These are phyloP conservation scores for Tyrophagus putrescentiae DNA, from an alignment of 1,140 invertebrate genomes.

Conservation along the genomic window DNA sequence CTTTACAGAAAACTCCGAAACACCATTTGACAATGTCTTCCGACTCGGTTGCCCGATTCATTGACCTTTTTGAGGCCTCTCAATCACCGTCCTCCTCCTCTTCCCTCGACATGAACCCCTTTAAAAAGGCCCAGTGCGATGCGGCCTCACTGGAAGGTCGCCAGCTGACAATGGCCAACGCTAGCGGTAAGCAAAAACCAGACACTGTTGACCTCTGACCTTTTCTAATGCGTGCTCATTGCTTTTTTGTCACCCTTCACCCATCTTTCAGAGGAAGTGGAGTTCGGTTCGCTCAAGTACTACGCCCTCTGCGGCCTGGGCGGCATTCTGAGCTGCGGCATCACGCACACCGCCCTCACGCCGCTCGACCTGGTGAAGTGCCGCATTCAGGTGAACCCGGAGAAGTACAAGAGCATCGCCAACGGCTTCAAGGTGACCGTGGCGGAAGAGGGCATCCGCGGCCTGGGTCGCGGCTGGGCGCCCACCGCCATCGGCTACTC, in stretches of 20 bases:
- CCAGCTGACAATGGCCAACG: neutral
- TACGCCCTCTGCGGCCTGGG: constrained; percentile 87
- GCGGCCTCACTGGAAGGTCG: neutral
- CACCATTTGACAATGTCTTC: no score
- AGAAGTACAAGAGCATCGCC: constrained; percentile 80
- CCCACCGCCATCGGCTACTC: constrained; percentile 97
- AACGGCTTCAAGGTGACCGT: constrained; percentile 65
- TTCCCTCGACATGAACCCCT: no score
- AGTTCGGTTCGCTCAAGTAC: constrained; percentile 77
- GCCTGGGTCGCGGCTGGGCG: constrained; percentile 89
- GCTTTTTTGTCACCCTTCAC: neutral
- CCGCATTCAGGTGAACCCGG: constrained; percentile 62
- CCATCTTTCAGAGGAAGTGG: neutral
- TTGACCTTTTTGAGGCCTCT: no score
- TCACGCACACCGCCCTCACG: constrained; percentile 66
- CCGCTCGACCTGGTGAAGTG: constrained; percentile 98
- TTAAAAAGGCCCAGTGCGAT: neutral
- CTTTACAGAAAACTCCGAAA: no score
- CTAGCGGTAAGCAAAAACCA: neutral
- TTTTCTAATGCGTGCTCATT: neutral
- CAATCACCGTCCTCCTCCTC: no score
- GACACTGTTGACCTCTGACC: no score
- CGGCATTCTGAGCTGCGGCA: constrained; percentile 85
- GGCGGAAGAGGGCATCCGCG: constrained; percentile 70
- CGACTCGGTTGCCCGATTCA: no score